These are phyloP conservation scores for Oscheius sp. DNA, from an alignment of 2,888 invertebrate genomes.

Conservation along the genomic window DNA sequence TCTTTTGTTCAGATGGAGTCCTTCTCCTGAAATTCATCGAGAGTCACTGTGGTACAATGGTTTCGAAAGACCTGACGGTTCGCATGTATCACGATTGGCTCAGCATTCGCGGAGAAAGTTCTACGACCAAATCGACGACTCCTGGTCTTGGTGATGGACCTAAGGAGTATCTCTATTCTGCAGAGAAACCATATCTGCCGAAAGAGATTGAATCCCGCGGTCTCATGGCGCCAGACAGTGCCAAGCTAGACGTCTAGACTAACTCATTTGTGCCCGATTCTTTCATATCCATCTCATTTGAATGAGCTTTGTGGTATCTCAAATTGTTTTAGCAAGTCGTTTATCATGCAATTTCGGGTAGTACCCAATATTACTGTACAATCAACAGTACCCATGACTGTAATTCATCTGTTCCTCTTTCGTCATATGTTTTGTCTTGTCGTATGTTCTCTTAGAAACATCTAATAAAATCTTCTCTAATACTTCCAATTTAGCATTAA, in stretches of 20 bases:
- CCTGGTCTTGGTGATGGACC: slow-evolving; percentile 59
- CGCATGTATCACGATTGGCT: slow-evolving; percentile 66
- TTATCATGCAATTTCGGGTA: slow-evolving; percentile 17
- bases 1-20: slow-evolving; percentile 63
- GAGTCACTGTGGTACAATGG: slow-evolving; percentile 73
- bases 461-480: not conserved
- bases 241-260: slow-evolving; percentile 22
- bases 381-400: slow-evolving; percentile 11
- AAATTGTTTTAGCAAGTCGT: slow-evolving; percentile 4
- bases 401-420: not conserved
- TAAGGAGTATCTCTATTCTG: slow-evolving; percentile 55
- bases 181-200: slow-evolving; percentile 42
- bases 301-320: slow-evolving; percentile 25
- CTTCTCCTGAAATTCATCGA: slow-evolving; percentile 72
- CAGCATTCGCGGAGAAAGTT: slow-evolving; percentile 31
- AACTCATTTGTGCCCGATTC: not conserved
- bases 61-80: slow-evolving; percentile 68
- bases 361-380: slow-evolving; percentile 12
- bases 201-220: slow-evolving; percentile 28
- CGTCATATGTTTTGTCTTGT: not conserved
- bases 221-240: slow-evolving; percentile 53
- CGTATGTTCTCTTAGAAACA: not conserved
- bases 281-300: slow-evolving; percentile 2
- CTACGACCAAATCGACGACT: slow-evolving; percentile 64
- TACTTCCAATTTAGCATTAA: too few species aligned